These are phyloP conservation scores for Iguana delicatissima DNA, from an alignment of 2,797 vertebrate species.

Conservation along the genomic window DNA sequence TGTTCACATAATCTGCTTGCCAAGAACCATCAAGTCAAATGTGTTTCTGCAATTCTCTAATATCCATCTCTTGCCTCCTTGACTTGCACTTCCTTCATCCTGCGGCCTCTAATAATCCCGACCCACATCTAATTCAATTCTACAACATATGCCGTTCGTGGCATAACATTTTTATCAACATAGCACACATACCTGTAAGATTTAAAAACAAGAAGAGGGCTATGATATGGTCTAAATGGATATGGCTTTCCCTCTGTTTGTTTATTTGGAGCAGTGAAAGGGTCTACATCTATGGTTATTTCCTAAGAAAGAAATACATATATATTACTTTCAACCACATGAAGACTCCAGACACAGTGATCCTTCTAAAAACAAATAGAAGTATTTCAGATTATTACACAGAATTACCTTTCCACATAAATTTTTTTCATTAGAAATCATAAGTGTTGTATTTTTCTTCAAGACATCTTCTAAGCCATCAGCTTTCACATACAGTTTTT, in stretches of 20 bases:
- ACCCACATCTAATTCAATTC: accelerated
- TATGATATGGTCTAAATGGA: slow-evolving; percentile 89
- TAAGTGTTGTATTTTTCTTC: slow-evolving; percentile 76
- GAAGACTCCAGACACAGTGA: neutral
- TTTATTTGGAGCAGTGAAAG: slow-evolving; percentile 76
- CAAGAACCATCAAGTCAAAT: too few species aligned
- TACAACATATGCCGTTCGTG: neutral
- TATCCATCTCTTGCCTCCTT: neutral
- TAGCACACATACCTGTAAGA: slow-evolving; percentile 90
- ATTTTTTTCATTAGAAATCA: slow-evolving; percentile 64
- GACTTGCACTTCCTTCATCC: neutral
- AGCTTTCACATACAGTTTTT: slow-evolving; percentile 83
- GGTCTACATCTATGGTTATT: slow-evolving; percentile 85
- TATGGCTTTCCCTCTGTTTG: slow-evolving; percentile 83
- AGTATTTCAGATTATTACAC: slow-evolving; percentile 18
- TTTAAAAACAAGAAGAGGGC: slow-evolving; percentile 93
- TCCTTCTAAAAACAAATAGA: slow-evolving; percentile 2
- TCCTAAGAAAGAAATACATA: slow-evolving; percentile 78
- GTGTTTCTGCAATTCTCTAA: neutral
- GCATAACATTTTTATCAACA: neutral
- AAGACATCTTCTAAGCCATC: slow-evolving; percentile 86
- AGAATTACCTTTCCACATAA: slow-evolving; percentile 82
- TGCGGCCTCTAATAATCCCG: neutral
- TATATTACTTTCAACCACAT: neutral
- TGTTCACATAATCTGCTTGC: too few species aligned